Base-by-base conservation (phyloP, 2,888 invertebrate species). In the Argyra leucocephala region DNA sequence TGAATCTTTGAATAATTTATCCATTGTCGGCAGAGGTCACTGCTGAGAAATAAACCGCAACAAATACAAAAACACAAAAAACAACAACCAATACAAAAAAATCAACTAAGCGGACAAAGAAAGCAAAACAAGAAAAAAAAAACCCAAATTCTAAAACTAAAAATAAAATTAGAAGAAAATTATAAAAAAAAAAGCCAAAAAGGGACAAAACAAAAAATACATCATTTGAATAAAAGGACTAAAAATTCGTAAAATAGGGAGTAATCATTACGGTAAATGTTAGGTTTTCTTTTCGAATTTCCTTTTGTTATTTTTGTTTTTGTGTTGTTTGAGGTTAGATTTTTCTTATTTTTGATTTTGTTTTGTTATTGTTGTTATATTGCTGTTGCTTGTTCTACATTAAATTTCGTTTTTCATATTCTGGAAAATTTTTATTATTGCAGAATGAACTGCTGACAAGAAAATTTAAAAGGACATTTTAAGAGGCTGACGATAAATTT, bases 1-100 rank as follows among this genome's bases (percentile, higher is more conserved):
- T 48, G 48, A 48, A 48, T 3, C n/a, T n/a, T 48, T 48, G 48
- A 48, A 48, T 48, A 48, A 48, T 48, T 48, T 48, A 48, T 18
- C n/a, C 5, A 48, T 48, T 48, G 48, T 15, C 15, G 48, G 15
- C 48, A 48, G 48, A 48, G 48, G 48, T 48, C 48, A 48, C 48
- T 48, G 48, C 48, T 48, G 48, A 48, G 18, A 48, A 48, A 48
- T 15, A 48, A 48, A 48, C 48, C 48, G 48, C 48, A 48, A 48
- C n/a, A 15, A n/a, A 15, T 18, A 48, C n/a, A n/a, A 48, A 48
- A 48, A 48, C 12, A 15, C 5, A 37, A 3, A 9, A 37, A 37
- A 37, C 12, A 37, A 15, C 15, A 37, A 37, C 12, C 12, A 48
- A 48, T 7, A 48, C 12, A 48, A 18, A n/a, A 48, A 48, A n/a